Conservation (phyloP, 1,140 invertebrate species). For the Lordiphosa stackelbergi region DNA sequence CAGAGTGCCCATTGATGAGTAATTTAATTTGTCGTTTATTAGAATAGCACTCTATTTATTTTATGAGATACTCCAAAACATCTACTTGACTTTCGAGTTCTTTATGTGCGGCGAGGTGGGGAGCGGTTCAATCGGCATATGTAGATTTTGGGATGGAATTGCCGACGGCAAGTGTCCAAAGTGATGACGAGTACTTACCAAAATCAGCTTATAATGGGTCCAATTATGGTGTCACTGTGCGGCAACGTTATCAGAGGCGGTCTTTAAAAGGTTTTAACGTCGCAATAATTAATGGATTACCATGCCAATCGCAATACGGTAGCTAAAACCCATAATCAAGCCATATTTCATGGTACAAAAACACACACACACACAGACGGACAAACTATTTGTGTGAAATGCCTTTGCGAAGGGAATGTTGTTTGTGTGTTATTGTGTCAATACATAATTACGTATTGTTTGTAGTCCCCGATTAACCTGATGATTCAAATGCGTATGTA, state of each 20-base stretch:
- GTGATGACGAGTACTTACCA: neutral
- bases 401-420: no score
- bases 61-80: conserved; percentile 72
- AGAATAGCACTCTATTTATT: conserved; percentile 69
- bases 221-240: conserved; percentile 1
- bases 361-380: neutral
- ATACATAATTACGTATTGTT: no score
- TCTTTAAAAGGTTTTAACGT: conserved; percentile 24
- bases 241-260: conserved; percentile 1
- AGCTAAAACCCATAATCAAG: conserved; percentile 68
- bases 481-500: no score
- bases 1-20: conserved; percentile 48
- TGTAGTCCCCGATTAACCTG: no score
- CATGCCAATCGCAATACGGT: conserved; percentile 62
- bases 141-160: conserved; percentile 2
- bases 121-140: neutral
- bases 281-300: conserved; percentile 67
- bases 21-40: conserved; percentile 76
- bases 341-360: conserved; percentile 50
- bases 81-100: conserved; percentile 72
- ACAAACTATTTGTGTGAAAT: neutral
- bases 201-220: no score
- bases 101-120: conserved; percentile 49
- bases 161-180: conserved; percentile 5
- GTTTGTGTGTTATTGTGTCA: no score